Conservation (phyloP, 2,113 vertebrate species). For the Aspidoscelis tigris region DNA sequence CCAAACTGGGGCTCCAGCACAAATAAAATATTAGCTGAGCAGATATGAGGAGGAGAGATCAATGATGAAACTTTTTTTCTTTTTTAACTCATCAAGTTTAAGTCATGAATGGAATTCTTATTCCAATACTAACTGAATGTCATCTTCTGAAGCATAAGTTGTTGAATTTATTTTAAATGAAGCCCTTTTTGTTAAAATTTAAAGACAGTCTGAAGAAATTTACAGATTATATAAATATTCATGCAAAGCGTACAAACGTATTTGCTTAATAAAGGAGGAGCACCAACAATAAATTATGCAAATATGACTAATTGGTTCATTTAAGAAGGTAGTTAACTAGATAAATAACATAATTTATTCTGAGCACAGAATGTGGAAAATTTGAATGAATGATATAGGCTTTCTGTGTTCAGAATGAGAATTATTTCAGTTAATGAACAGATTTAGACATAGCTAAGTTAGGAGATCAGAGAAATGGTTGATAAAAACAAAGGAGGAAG, state of each 20-base stretch:
- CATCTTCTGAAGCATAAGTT: not conserved
- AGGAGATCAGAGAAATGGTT: not conserved
- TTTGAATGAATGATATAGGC: not conserved
- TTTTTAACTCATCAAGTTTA: not conserved
- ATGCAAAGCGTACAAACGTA: not conserved
- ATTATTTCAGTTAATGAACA: not conserved
- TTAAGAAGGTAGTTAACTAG: not conserved
- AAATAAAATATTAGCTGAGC: not conserved
- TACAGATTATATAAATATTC: not conserved
- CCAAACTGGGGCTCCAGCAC: not conserved
- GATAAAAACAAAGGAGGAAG: too few relatives aligned
- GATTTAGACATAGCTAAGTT: not conserved
- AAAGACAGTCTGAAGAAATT: not conserved
- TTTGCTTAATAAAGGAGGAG: slow-evolving; percentile 1
- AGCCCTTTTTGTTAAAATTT: not conserved
- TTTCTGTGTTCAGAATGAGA: not conserved
- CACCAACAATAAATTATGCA: not conserved
- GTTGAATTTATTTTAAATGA: not conserved
- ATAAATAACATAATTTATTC: slow-evolving; percentile 16
- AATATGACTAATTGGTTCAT: not conserved
- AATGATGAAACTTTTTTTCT: not conserved
- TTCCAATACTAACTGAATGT: not conserved
- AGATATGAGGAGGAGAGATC: not conserved
- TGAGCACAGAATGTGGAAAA: not conserved
- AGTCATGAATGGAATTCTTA: not conserved